Evolutionary conservation across 2,888 invertebrate species (phyloP), one percentile per base, ranked within the genome.

Genomic region (Magallana nippona): DNA sequence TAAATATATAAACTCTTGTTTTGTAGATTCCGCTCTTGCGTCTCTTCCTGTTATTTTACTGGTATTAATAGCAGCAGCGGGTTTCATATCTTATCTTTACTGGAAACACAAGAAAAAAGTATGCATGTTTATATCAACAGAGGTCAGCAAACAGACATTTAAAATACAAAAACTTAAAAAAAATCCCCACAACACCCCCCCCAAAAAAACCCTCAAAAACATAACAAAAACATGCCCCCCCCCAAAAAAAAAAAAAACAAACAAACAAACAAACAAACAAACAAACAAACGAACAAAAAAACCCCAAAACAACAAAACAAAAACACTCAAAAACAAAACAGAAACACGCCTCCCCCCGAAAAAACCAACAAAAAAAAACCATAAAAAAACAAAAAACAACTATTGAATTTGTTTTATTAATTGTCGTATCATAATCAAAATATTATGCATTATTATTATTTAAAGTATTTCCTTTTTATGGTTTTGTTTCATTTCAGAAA

Each of bases 81-180:
- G 71, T 2, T 13, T 71, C 5, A 71, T 71, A 32, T 71, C 32
- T 15, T 71, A 71, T 32, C 71, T 71, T 3, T 71, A 71, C 15
- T 71, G 71, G 71, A 71, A 13, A 32, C 32, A 15, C 15, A 71
- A 71, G 71, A 71, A 71, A 71, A 71, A 71, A 32, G 71, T 60
- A 60, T 8, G 2, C n/a, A 60, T 60, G 13, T 60, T n/a, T n/a
- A 10, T n/a, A 60, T 60, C n/a, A 2, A 2, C 60, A 8, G 60
- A 15, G n/a, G n/a, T n/a, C n/a, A n/a, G n/a, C 60, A n/a, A 60
- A n/a, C 60, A n/a, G n/a, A n/a, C n/a, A 60, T n/a, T 60, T 60
- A 8, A 60, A 60, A 60, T n/a, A 17, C n/a, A 60, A 15, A 17
- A 8, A 1, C 5, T 60, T 1, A n/a, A 60, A 8, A n/a, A 8